These are phyloP conservation scores for Yponomeuta evonymella DNA, from an alignment of 2,888 invertebrate genomes.

Conservation along the genomic window DNA sequence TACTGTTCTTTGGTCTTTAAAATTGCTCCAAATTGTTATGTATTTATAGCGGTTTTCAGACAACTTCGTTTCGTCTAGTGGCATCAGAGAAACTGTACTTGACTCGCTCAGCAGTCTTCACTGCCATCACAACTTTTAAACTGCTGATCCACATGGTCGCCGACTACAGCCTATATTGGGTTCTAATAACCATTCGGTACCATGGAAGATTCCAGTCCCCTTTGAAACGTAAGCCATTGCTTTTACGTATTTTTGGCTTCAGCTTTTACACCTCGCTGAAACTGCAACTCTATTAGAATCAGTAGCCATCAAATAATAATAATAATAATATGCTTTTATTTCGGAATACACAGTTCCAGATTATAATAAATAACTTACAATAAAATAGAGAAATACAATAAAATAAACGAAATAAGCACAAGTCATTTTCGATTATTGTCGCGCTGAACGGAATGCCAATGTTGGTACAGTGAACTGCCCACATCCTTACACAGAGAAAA, in stretches of 20 bases:
- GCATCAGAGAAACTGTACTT: constrained; percentile 76
- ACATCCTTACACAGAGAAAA: too few relatives aligned
- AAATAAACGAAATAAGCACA: too few relatives aligned
- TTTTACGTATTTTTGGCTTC: too few relatives aligned
- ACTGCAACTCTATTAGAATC: background rate
- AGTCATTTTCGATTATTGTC: too few relatives aligned
- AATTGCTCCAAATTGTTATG: background rate
- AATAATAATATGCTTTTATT: too few relatives aligned
- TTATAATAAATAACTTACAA: too few relatives aligned
- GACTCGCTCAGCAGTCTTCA: constrained; percentile 72
- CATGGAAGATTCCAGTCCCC: constrained; percentile 47
- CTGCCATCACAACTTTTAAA: constrained; percentile 81
- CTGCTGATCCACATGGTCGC: constrained; percentile 82
- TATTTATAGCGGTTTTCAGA: constrained; percentile 42
- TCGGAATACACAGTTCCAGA: too few relatives aligned
- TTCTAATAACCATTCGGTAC: constrained; percentile 71
- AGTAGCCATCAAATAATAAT: too few relatives aligned
- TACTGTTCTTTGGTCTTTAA: too few relatives aligned
- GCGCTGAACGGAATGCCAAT: too few relatives aligned
- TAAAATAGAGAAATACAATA: too few relatives aligned
- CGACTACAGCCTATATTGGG: constrained; percentile 88
- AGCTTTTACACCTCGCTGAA: background rate
- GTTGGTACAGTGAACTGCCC: too few relatives aligned
- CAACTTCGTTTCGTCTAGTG: constrained; percentile 77
- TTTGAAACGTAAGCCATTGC: background rate